Conservation (phyloP, 2,113 vertebrate species). For the Oceanites oceanicus region DNA sequence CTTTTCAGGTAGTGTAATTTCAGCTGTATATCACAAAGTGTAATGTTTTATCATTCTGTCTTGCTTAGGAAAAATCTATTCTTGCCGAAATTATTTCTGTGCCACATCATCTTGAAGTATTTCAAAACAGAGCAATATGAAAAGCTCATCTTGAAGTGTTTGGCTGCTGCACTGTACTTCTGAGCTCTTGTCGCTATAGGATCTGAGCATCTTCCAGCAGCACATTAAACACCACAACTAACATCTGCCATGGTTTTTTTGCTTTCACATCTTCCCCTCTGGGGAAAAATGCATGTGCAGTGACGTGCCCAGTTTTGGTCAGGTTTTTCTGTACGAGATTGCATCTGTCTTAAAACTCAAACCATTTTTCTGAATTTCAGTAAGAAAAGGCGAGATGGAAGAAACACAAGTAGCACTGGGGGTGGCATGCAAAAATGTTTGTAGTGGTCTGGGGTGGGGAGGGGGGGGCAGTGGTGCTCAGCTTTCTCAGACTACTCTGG, state of each 20-base stretch:
- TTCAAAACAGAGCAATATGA: conserved; percentile 56
- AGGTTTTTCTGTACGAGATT: background rate
- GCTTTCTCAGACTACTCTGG: background rate
- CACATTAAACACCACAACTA: background rate
- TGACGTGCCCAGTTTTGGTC: background rate
- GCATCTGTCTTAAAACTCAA: too few species aligned
- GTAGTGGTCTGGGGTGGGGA: too few species aligned
- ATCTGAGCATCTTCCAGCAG: background rate
- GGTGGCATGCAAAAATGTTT: background rate
- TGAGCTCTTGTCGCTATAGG: background rate
- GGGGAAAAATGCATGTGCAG: background rate
- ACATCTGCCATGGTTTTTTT: background rate
- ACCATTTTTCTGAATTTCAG: background rate
- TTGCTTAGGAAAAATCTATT: conserved; percentile 39
- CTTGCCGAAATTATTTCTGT: conserved; percentile 48
- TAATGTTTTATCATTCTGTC: conserved; percentile 50
- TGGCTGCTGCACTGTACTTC: background rate
- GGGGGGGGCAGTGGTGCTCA: background rate
- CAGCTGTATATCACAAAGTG: background rate
- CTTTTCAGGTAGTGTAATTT: conserved; percentile 39
- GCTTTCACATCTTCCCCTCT: background rate
- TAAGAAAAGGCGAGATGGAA: background rate
- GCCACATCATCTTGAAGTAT: conserved; percentile 42
- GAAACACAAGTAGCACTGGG: fast-evolving
- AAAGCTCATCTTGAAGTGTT: conserved; percentile 51